Evolutionary conservation across 92 coral and sea anemone genomes (phyloP).

Genomic region (Heteractis magnifica): DNA sequence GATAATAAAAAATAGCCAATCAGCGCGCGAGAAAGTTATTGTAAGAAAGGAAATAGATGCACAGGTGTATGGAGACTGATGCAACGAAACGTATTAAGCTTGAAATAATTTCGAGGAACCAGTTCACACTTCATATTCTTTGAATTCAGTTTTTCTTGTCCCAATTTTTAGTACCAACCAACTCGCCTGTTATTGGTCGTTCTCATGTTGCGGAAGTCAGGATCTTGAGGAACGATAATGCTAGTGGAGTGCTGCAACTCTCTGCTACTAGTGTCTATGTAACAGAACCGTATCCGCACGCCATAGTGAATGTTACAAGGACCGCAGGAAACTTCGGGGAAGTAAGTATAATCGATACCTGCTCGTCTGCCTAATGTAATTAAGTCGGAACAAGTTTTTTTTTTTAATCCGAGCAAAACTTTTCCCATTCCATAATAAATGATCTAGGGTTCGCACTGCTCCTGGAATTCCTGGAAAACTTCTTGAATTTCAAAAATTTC

Average conservation of each 20-base stretch:
- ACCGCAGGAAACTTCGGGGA: conserved; percentile 84
- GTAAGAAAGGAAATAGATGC: too few species aligned
- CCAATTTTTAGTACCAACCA: conserved; percentile 49
- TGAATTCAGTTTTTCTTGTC: background rate
- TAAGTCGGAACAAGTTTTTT: background rate
- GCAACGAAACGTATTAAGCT: too few species aligned
- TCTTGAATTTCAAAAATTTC: too few species aligned
- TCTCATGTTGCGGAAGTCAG: conserved; percentile 57
- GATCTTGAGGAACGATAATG: conserved; percentile 85
- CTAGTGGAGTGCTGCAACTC: conserved; percentile 83
- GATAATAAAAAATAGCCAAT: too few species aligned
- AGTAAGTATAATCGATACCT: conserved; percentile 42
- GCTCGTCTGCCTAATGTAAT: background rate
- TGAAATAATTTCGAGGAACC: too few species aligned
- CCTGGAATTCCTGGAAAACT: too few species aligned
- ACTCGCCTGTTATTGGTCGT: conserved; percentile 83
- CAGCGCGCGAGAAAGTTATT: too few species aligned
- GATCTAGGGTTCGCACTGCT: too few species aligned
- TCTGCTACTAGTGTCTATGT: conserved; percentile 74
- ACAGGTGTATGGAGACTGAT: too few species aligned
- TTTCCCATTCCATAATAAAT: background rate
- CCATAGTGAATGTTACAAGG: conserved; percentile 79
- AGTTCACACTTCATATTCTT: too few species aligned
- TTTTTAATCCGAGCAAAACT: background rate
- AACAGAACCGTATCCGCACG: conserved; percentile 63